These are phyloP conservation scores for Heloderma charlesbogerti DNA, from an alignment of 2,113 vertebrate species.

Conservation along the genomic window DNA sequence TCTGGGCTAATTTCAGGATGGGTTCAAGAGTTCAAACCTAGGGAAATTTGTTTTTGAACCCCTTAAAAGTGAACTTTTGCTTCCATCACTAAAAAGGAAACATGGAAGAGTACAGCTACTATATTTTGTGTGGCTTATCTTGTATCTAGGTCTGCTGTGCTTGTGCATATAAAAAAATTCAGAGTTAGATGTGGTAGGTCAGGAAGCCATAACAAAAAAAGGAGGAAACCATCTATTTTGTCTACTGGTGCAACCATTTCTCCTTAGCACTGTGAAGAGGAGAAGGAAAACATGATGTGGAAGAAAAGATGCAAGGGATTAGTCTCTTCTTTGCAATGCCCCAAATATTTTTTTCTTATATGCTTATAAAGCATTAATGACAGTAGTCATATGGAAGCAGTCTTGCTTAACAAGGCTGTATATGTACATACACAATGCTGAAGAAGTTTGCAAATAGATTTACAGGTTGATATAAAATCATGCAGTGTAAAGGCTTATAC, in stretches of 20 bases:
- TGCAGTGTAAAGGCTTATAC: constrained; percentile 10
- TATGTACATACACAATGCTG: neutral
- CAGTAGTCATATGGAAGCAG: constrained; percentile 13
- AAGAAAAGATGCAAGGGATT: neutral
- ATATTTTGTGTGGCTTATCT: constrained; percentile 4
- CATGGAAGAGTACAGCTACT: neutral
- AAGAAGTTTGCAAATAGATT: neutral
- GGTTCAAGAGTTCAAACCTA: neutral
- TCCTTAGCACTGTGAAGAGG: neutral
- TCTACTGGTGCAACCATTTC: accelerated
- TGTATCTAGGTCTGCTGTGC: neutral
- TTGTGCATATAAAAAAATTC: neutral
- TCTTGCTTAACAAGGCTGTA: neutral
- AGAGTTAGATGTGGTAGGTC: neutral
- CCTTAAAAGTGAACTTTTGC: neutral
- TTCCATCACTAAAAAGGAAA: neutral
- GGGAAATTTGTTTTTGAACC: neutral
- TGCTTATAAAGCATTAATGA: constrained; percentile 30
- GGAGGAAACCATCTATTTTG: neutral
- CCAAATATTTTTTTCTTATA: neutral
- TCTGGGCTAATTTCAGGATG: neutral
- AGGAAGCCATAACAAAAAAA: neutral
- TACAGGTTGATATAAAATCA: constrained; percentile 15
- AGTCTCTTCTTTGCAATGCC: neutral
- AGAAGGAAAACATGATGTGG: neutral